phyloP scores from a whole-genome alignment of 2,113 vertebrate genomes.

The Hippocampus comes region DNA sequence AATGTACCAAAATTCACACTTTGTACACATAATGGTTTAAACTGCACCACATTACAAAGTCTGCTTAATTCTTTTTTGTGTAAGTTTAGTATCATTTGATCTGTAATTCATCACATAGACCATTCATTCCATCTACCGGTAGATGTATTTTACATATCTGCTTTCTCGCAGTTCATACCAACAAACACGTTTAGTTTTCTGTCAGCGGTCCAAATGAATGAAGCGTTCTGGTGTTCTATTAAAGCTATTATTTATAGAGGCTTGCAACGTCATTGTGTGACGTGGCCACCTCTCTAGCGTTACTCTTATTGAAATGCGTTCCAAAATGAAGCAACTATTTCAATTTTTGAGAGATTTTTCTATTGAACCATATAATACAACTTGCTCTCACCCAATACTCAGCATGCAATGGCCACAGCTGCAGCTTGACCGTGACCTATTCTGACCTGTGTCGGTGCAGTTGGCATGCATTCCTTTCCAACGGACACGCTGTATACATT shows the following conservation, averaged over 20 bases:
- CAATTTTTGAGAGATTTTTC: background rate
- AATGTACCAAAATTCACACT: background rate
- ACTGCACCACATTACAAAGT: background rate
- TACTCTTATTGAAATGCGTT: slow-evolving; percentile 10
- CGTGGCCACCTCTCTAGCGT: slow-evolving; percentile 27
- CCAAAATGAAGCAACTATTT: background rate
- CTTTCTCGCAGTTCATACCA: slow-evolving; percentile 2
- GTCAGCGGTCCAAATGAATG: background rate
- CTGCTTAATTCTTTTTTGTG: background rate
- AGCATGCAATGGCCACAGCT: slow-evolving; percentile 21
- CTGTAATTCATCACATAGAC: background rate
- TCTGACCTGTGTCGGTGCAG: slow-evolving; percentile 51
- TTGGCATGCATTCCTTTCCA: slow-evolving; percentile 40
- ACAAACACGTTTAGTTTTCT: slow-evolving; percentile 37
- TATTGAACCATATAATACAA: slow-evolving; percentile 3
- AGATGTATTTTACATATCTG: background rate
- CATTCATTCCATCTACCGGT: background rate
- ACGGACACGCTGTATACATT: slow-evolving; percentile 34
- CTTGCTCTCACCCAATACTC: slow-evolving; percentile 1
- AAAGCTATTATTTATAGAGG: slow-evolving; percentile 52
- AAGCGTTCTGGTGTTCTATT: slow-evolving; percentile 38
- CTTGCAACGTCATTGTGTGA: slow-evolving; percentile 20
- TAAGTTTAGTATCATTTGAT: background rate
- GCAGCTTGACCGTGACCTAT: slow-evolving; percentile 49
- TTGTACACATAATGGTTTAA: background rate